Conservation (phyloP, 1,140 invertebrate species). For the Tigriopus japonicus region DNA sequence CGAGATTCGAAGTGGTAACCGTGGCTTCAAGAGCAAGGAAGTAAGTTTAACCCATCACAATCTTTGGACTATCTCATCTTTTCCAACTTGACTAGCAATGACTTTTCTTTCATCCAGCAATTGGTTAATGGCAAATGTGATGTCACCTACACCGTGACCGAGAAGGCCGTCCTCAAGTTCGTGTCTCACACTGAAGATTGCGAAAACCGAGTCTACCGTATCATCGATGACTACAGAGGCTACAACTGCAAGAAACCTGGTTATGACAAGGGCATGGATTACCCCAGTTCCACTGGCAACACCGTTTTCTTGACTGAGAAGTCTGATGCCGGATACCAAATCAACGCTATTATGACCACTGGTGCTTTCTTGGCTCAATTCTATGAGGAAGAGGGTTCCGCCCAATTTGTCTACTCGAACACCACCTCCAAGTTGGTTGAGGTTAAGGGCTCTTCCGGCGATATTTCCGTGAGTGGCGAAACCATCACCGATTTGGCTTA, state of each 20-base stretch:
- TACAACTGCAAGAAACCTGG: not conserved
- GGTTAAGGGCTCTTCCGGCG: not conserved
- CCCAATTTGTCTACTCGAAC: conserved; percentile 1
- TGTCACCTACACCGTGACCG: conserved; percentile 9
- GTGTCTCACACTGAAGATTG: conserved; percentile 8
- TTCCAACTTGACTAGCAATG: no score
- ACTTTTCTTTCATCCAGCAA: conserved; percentile 10
- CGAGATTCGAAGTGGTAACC: not conserved
- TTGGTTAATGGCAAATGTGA: conserved; percentile 9
- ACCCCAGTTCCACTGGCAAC: not conserved
- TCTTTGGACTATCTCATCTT: no score
- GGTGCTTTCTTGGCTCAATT: conserved; percentile 1
- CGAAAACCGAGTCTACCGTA: not conserved
- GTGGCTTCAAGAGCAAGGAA: not conserved
- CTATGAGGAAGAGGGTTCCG: not conserved
- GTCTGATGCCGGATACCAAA: not conserved
- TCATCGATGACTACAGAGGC: conserved; percentile 14
- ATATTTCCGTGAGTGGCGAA: not conserved
- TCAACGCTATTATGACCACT: not conserved
- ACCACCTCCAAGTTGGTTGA: not conserved
- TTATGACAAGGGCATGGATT: not conserved
- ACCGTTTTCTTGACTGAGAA: conserved; percentile 5
- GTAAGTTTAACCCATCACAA: no score
- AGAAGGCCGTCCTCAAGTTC: not conserved
- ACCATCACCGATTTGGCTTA: not conserved